phyloP scores from a whole-genome alignment of 2,888 invertebrate genomes.

The Dyspetes luteomarginatus region DNA sequence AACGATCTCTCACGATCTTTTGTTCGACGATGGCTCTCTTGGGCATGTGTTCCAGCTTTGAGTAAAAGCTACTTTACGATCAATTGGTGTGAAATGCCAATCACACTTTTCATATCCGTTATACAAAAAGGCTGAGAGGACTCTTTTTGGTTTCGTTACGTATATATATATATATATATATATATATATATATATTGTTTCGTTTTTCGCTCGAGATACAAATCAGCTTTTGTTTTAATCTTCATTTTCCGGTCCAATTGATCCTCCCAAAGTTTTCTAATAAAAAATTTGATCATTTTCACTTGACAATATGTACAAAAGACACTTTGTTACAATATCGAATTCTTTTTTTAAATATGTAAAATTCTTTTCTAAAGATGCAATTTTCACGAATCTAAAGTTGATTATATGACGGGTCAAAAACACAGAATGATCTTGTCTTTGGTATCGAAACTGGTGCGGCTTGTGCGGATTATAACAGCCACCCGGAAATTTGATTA shows the following conservation, averaged over 20 bases:
- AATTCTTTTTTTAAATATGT: too few relatives aligned
- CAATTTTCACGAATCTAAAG: too few relatives aligned
- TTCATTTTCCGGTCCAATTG: too few relatives aligned
- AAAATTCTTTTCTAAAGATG: too few relatives aligned
- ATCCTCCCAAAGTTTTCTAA: background rate
- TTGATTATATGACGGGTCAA: too few relatives aligned
- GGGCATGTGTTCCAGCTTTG: slow-evolving; percentile 2
- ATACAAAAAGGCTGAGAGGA: background rate
- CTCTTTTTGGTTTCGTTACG: background rate
- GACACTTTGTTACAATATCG: too few relatives aligned
- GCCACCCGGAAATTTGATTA: slow-evolving; percentile 61
- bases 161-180: too few relatives aligned
- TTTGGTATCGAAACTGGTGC: slow-evolving; percentile 47
- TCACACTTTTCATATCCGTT: slow-evolving; percentile 16
- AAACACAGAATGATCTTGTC: slow-evolving; percentile 2
- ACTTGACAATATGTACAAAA: too few relatives aligned
- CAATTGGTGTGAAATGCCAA: slow-evolving; percentile 33
- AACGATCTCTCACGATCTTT: slow-evolving; percentile 49
- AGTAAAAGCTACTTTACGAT: slow-evolving; percentile 44
- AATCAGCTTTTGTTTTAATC: too few relatives aligned
- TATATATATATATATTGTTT: too few relatives aligned
- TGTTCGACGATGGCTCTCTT: slow-evolving; percentile 26
- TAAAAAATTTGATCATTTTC: too few relatives aligned
- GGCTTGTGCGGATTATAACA: slow-evolving; percentile 14
- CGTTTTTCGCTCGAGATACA: background rate